Base-by-base conservation (phyloP, 2,888 invertebrate species). In the Kuschelorhynchus macadamiae region DNA sequence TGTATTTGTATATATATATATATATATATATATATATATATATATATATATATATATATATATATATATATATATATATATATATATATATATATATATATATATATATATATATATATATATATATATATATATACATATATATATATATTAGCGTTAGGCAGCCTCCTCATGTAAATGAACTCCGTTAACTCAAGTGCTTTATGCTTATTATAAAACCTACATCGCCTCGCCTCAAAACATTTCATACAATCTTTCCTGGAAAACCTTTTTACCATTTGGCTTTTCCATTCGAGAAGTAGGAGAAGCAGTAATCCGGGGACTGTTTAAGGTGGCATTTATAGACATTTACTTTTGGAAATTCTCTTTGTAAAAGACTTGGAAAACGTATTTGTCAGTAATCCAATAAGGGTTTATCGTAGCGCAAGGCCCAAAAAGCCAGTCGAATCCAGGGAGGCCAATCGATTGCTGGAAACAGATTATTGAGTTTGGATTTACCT, bases 361-460 rank as follows among this genome's bases (percentile, higher is more conserved):
- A 77, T 74, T 74, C 75, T 67, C 73, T 75, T 75, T 73, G 74
- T 74, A 73, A 75, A 75, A 75, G 76, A 76, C 78, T 77, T 75
- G 75, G 76, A 70, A 72, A 68, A 71, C 76, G 73, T 76, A 78
- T 77, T 77, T 77, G 77, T 74, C 42, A 59, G 75, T 79, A 79
- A 79, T 79, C 78, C 77, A 77, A 77, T 79, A 78, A 76, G 76
- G 74, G 75, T 77, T 77, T 76, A 79, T 76, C 76, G 76, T 68
- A 70, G 76, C 74, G 74, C 59, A 73, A 74, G 75, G 75, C 75
- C 70, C 72, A 71, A 75, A 76, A 76, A 75, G 70, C 71, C 66
- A 66, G 66, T 41, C 70, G 65, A 70, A 63, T 59, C 68, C 55
- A 59, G 18, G 52, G 46, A 59, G 55, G 47, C 60, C 60, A 67